These are phyloP conservation scores for Linurgus olivaceus DNA, from an alignment of 2,797 vertebrate genomes.

Conservation along the genomic window DNA sequence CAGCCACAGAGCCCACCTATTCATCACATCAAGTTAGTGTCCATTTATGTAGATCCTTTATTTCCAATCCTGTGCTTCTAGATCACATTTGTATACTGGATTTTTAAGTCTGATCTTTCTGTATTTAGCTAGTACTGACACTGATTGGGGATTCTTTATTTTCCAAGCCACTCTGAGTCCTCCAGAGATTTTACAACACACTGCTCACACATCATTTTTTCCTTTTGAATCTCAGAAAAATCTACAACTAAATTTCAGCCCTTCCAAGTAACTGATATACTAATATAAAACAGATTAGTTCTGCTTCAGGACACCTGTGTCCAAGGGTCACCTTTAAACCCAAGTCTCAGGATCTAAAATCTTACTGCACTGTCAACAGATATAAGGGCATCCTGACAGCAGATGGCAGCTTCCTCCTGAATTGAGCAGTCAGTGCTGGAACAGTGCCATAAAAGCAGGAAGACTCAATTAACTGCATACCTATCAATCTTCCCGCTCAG, in stretches of 20 bases:
- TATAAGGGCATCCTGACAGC: not conserved
- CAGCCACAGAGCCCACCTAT: not conserved
- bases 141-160: not conserved
- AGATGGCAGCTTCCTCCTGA: not conserved
- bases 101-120: not conserved
- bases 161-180: not conserved
- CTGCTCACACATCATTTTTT: not conserved
- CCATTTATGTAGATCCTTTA: not conserved
- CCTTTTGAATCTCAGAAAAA: not conserved
- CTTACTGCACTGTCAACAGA: not conserved
- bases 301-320: not conserved
- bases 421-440: not conserved
- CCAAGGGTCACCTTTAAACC: fast-evolving
- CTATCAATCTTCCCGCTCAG: no score
- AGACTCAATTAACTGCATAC: not conserved
- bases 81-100: not conserved
- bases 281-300: not conserved
- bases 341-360: not conserved
- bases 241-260: not conserved
- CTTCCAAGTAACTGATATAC: not conserved
- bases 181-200: not conserved
- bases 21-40: not conserved
- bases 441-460: not conserved
- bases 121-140: not conserved
- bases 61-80: not conserved